Base-by-base conservation (phyloP, 2,888 invertebrate species). In the Linyphia triangularis region DNA sequence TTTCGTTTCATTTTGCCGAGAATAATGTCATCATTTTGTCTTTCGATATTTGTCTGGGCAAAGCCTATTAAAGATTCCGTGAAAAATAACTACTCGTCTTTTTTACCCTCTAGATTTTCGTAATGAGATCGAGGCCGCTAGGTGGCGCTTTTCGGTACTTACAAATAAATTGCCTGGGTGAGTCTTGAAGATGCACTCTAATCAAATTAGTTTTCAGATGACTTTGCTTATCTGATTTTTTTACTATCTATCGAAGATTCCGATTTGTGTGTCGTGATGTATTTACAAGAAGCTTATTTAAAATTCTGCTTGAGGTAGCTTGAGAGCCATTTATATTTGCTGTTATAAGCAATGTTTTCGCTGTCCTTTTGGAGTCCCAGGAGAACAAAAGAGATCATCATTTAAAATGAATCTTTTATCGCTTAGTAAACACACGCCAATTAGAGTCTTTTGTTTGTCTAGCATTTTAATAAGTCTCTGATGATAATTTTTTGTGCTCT, bases 121-220 rank as follows among this genome's bases (percentile, higher is more conserved):
- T 73, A 73, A 73, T 57, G 26, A 73, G 57, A 57, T 57, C 73
- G 73, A 73, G 51, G 57, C 51, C 57, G n/a, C 30, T 5, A 57
- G 57, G n/a, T 57, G 73, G 70, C 70, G 70, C 70, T 72, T 30
- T 43, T 57, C n/a, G 28, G 16, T 30, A 73, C 57, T 9, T n/a
- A 22, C 16, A 43, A 70, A 70, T 70, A 26, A 70, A 70, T 57
- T 28, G 51, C 72, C 16, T 28, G 43, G n/a, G n/a, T 10, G 3
- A 19, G 40, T 22, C 43, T 51, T 16, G 73, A 73, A 19, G 73
- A 40, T 73, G n/a, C 57, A 10, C 73, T 57, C 30, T 73, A 73
- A 73, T 73, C 73, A 73, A 73, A 73, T 73, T 59, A 57, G 19
- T 28, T 43, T 73, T 57, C 26, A 57, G 51, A 59, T 73, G 73